Evolutionary conservation across 92 coral and sea anemone genomes (phyloP), one percentile per base, ranked within the genome.

Genomic region (Porites cylindrica): DNA sequence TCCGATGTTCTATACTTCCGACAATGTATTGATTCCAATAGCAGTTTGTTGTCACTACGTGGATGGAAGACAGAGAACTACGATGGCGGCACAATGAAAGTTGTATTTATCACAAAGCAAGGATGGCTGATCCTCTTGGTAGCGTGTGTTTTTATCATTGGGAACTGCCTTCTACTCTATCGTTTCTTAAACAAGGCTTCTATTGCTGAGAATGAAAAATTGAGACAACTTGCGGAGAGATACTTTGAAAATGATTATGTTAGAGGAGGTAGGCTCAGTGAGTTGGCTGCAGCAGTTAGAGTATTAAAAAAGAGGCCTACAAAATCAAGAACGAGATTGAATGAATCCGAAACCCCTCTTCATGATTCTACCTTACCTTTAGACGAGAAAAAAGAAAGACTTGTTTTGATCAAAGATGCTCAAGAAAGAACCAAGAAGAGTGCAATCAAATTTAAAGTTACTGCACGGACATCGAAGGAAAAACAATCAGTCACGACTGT

Each of bases 111-210:
- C 10, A 95, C 78, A 62, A 93, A 70, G 66, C 90, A 88, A 73
- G 94, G 96, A 10, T 91, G 81, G 88, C 43, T 92, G 72, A 79
- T 93, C 18, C 60, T 91, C 1, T 24, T 88, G 9, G 93, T 89
- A 1, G 61, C 83, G 26, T 86, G 90, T 69, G 77, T 95, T 51
- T 95, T 95, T 71, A 85, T 88, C 14, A 52, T 90, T 29, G 98
- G 91, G 23, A 95, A 95, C 86, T 18, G 89, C 17, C 83, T 95
- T 6, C 93, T 95, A 26, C 91, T 95, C 8, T 90, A 93, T 85
- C 94, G 94, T 71, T 93, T 95, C 59, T 66, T 91, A 80, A 74
- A 63, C 80, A 83, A 74, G 79, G 29, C 71, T 21, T 62, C 80
- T 4, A 8, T 62, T 0, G 29, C 73, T 1, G 80, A 73, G 6